Evolutionary conservation across 2,113 vertebrate genomes (phyloP).

Genomic region (Hiodon alosoides): DNA sequence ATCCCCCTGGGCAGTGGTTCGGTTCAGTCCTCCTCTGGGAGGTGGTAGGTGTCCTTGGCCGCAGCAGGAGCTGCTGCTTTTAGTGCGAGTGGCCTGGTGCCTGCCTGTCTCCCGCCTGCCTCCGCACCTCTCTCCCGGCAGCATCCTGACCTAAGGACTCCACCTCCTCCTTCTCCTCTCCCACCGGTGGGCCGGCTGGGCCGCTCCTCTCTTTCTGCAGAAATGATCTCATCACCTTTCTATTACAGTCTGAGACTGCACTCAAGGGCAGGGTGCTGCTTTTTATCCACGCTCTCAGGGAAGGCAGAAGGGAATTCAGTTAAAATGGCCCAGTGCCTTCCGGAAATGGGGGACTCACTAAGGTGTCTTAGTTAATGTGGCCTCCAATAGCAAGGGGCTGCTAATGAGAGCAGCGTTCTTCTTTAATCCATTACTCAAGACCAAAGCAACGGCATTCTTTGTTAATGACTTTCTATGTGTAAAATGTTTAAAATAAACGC

Average conservation of each 20-base stretch:
- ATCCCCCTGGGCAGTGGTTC: too few species aligned
- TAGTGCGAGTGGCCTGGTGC: too few species aligned
- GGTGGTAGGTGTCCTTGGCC: too few species aligned
- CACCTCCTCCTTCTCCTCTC: not conserved
- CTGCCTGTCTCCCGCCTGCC: too few species aligned
- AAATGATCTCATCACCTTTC: not conserved
- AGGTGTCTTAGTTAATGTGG: not conserved
- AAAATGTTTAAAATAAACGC: not conserved
- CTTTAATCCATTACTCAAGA: not conserved
- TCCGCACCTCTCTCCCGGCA: too few species aligned
- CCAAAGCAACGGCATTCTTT: not conserved
- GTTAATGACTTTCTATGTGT: not conserved
- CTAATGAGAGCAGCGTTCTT: not conserved
- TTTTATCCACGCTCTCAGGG: not conserved
- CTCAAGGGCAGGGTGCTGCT: not conserved
- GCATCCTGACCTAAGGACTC: not conserved
- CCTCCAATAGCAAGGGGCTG: not conserved
- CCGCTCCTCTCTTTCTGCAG: not conserved
- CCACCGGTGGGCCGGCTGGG: not conserved
- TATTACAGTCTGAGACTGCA: not conserved
- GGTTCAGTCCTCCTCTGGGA: too few species aligned
- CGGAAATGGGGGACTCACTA: not conserved
- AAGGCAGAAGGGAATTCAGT: not conserved
- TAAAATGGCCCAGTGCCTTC: not conserved
- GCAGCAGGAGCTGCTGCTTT: too few species aligned